A percentile compares a stretch with the other conserved stretches of the same genome.
Conservation (phyloP, 2,113 vertebrate species). For the Nothocercus julius region DNA sequence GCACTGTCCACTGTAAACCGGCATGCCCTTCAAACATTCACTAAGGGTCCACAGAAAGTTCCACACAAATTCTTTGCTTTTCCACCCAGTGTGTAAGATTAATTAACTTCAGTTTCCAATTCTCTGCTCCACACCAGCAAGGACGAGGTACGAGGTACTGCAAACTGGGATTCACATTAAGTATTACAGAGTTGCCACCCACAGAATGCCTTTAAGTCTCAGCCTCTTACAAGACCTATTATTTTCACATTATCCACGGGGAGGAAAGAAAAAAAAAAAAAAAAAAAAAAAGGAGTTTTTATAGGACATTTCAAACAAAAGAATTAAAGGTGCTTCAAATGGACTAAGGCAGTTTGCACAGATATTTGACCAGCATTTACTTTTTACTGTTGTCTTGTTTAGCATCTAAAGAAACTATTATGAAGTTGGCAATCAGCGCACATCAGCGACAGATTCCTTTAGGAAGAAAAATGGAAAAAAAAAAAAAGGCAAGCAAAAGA, state of each 20-base stretch:
- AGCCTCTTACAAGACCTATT: not conserved
- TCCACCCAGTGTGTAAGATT: not conserved
- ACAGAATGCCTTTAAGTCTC: not conserved
- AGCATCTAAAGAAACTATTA: not conserved
- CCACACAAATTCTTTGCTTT: not conserved
- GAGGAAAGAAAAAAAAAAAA: not conserved
- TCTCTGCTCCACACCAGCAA: not conserved
- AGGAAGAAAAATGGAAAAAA: not conserved
- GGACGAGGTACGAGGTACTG: not conserved
- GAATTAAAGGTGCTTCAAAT: not conserved
- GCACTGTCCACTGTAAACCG: not conserved
- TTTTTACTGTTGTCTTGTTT: not conserved
- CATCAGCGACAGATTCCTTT: not conserved
- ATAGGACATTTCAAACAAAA: not conserved
- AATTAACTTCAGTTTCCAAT: not conserved
- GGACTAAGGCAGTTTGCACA: not conserved
- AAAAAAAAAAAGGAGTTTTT: not conserved
- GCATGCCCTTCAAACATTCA: not conserved
- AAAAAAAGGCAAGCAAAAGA: not conserved
- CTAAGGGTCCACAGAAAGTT: not conserved
- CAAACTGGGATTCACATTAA: not conserved
- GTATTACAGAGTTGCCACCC: not conserved
- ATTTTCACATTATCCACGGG: not conserved
- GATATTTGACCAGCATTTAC: not conserved
- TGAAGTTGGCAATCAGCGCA: not conserved